Evolutionary conservation across 2,888 invertebrate genomes (phyloP).

Genomic region (Gari tellinella): DNA sequence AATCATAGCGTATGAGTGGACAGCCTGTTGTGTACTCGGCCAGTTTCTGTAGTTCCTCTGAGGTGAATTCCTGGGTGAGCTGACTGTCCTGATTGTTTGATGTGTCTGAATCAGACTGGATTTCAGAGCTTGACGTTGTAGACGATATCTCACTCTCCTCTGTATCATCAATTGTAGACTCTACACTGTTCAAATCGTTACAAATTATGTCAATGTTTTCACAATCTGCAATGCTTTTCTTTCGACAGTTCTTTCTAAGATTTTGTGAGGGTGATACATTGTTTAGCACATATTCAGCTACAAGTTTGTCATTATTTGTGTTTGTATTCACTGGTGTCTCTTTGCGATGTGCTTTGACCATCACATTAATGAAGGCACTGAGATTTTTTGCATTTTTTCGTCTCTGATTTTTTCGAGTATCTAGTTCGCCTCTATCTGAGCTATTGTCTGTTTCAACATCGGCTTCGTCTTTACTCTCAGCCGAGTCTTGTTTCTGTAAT

Average conservation of each 20-base stretch:
- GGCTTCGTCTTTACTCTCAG: slow-evolving; percentile 47
- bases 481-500: slow-evolving; percentile 53
- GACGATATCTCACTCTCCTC: slow-evolving; percentile 76
- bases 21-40: slow-evolving; percentile 80
- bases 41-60: slow-evolving; percentile 76
- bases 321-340: slow-evolving; percentile 66
- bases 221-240: slow-evolving; percentile 76
- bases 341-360: slow-evolving; percentile 80
- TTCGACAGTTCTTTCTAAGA: slow-evolving; percentile 54
- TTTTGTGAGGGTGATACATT: slow-evolving; percentile 66
- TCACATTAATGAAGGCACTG: slow-evolving; percentile 80
- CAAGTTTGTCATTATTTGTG: slow-evolving; percentile 59
- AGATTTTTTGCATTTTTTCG: slow-evolving; percentile 81
- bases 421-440: slow-evolving; percentile 47
- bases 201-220: slow-evolving; percentile 82
- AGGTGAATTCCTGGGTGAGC: slow-evolving; percentile 63
- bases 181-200: slow-evolving; percentile 79
- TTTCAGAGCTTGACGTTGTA: slow-evolving; percentile 75
- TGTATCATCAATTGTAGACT: slow-evolving; percentile 69
- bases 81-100: slow-evolving; percentile 59
- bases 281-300: slow-evolving; percentile 73
- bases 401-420: slow-evolving; percentile 46
- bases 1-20: slow-evolving; percentile 79
- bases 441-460: slow-evolving; percentile 58
- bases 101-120: slow-evolving; percentile 72